These are phyloP conservation scores for Barnardius zonarius DNA, from an alignment of 2,113 vertebrate genomes.

Conservation along the genomic window DNA sequence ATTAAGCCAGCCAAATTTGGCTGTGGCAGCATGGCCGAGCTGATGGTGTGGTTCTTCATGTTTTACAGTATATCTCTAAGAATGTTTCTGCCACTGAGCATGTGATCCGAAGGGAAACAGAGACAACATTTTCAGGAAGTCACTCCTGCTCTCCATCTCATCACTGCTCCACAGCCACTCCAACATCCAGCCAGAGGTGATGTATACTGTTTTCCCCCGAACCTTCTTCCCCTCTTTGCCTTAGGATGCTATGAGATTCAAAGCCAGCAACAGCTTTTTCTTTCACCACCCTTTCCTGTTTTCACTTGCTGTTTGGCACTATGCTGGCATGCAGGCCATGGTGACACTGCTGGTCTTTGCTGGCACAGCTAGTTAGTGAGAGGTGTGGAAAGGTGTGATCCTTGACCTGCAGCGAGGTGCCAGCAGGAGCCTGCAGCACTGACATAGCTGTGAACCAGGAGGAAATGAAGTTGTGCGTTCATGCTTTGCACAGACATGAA, in stretches of 20 bases:
- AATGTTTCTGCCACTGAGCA: slow-evolving; percentile 91
- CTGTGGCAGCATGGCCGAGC: not conserved
- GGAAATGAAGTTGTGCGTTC: not conserved
- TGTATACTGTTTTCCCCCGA: not conserved
- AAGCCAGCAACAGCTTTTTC: not conserved
- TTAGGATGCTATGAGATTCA: not conserved
- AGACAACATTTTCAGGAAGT: slow-evolving; percentile 91
- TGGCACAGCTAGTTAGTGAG: not conserved
- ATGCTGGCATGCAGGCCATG: not conserved
- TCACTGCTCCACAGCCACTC: slow-evolving; percentile 91
- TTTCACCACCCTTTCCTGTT: not conserved
- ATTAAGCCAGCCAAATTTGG: not conserved
- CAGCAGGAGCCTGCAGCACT: not conserved
- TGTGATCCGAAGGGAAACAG: slow-evolving; percentile 87
- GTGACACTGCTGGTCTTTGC: not conserved
- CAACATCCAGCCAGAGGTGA: slow-evolving; percentile 93
- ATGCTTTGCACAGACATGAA: not conserved
- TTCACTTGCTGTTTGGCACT: not conserved
- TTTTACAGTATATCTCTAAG: slow-evolving; percentile 93
- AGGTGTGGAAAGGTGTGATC: not conserved
- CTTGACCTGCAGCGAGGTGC: not conserved
- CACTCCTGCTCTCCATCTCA: slow-evolving; percentile 94
- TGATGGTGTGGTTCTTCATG: not conserved
- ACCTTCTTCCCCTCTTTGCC: not conserved
- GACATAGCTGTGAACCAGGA: not conserved